Percentiles rank a stretch among this genome's conserved stretches.
Conservation (phyloP, 2,888 invertebrate genomes). For the Acleris emargana region DNA sequence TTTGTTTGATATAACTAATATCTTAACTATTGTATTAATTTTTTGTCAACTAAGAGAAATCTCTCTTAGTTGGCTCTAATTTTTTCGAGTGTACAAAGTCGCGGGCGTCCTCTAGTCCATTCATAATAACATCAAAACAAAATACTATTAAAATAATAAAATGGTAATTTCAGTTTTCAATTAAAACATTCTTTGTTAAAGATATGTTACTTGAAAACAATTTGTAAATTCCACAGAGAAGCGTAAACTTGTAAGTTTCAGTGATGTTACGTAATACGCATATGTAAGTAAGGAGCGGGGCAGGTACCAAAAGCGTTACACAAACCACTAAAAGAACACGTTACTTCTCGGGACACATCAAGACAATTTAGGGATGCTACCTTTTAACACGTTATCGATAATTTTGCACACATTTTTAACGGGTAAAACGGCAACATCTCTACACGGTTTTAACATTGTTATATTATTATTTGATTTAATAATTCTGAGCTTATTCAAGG, state of each 20-base stretch:
- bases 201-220: not conserved
- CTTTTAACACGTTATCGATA: conserved; percentile 44
- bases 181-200: no score
- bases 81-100: no score
- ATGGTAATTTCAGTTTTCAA: no score
- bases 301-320: conserved; percentile 68
- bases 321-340: conserved; percentile 78
- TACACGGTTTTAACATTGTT: not conserved
- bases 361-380: conserved; percentile 56
- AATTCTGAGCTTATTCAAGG: not conserved
- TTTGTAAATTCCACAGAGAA: conserved; percentile 25
- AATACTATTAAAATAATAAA: no score
- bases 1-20: no score
- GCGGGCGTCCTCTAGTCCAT: no score
- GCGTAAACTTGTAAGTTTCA: conserved; percentile 34
- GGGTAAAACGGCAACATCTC: not conserved
- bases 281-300: conserved; percentile 53
- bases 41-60: no score
- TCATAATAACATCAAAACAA: no score
- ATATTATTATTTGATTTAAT: not conserved
- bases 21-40: no score
- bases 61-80: no score
- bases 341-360: conserved; percentile 70
- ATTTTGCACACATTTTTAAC: not conserved
- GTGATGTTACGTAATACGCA: conserved; percentile 38